phyloP scores from a whole-genome alignment of 2,797 vertebrate species.

The Sebastes itinus region DNA sequence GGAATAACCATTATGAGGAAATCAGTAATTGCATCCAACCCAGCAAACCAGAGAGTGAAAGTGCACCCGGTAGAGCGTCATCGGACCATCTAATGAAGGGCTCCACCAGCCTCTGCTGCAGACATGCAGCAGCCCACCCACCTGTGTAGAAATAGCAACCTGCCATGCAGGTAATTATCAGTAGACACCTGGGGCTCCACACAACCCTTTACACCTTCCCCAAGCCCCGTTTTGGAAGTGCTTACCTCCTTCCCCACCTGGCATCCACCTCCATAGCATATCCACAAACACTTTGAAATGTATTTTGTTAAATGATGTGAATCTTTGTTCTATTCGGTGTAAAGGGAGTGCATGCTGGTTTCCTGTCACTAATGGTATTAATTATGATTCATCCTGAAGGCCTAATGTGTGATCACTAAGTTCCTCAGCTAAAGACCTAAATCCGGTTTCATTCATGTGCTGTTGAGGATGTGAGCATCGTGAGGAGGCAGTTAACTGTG shows the following conservation, averaged over 20 bases:
- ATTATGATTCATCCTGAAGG: conserved; percentile 1
- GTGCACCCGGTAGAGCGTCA: conserved; percentile 67
- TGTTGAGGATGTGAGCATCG: not conserved
- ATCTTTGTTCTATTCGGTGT: not conserved
- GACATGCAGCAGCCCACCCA: conserved; percentile 75
- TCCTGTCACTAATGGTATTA: not conserved
- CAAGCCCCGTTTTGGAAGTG: conserved; percentile 32
- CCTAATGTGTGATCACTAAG: not conserved
- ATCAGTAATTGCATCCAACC: conserved; percentile 70
- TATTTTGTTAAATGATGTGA: not conserved
- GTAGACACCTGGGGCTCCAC: conserved; percentile 56
- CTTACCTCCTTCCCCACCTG: conserved; percentile 27
- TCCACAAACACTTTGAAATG: not conserved
- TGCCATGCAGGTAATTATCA: conserved; percentile 79
- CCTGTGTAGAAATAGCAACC: conserved; percentile 80
- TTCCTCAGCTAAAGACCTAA: not conserved
- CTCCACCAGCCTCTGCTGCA: conserved; percentile 61
- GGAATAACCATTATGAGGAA: conserved; percentile 59
- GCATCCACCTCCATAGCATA: not conserved
- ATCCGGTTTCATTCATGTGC: conserved; percentile 14
- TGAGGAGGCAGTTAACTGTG: conserved; percentile 13
- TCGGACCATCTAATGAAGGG: conserved; percentile 61
- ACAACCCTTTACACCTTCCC: conserved; percentile 29
- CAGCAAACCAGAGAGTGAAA: conserved; percentile 55
- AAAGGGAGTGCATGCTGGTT: not conserved